A percentile compares a stretch with the other conserved stretches of the same genome.
phyloP scores from a whole-genome alignment of 2,888 invertebrate species.

The Platypus cylindrus region DNA sequence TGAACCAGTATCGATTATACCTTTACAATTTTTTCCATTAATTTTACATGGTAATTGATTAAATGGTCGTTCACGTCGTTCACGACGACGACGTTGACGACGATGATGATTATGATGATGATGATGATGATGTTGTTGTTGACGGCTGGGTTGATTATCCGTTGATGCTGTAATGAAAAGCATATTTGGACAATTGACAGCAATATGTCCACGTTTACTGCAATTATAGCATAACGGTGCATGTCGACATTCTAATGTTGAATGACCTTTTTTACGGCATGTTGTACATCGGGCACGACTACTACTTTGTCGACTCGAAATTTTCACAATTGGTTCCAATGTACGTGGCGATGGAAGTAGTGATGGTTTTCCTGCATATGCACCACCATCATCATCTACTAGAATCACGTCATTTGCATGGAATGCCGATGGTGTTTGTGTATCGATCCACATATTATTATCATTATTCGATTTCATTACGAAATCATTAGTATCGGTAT shows the following conservation, averaged over 20 bases:
- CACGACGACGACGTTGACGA: background rate
- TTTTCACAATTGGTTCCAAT: too few species aligned
- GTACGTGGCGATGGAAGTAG: too few species aligned
- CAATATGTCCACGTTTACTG: slow-evolving; percentile 19
- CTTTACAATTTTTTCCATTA: slow-evolving; percentile 5
- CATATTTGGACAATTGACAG: slow-evolving; percentile 15
- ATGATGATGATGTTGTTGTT: background rate
- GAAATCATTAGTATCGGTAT: too few species aligned
- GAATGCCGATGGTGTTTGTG: too few species aligned
- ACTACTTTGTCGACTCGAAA: slow-evolving; percentile 6
- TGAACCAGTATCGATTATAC: slow-evolving; percentile 8
- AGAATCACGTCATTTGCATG: too few species aligned
- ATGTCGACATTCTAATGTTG: slow-evolving; percentile 17
- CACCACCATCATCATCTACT: slow-evolving; percentile 4
- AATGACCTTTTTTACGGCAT: slow-evolving; percentile 19
- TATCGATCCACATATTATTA: too few species aligned
- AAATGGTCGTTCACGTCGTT: too few species aligned
- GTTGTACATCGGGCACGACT: slow-evolving; percentile 19
- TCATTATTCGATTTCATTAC: too few species aligned
- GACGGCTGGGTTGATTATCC: background rate
- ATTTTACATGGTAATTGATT: slow-evolving; percentile 6
- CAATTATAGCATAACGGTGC: slow-evolving; percentile 20
- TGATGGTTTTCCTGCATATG: too few species aligned
- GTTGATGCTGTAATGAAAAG: background rate
- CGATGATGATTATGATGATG: too few species aligned